Conservation (phyloP, 2,888 invertebrate species). For the Pherbina coryleti region DNA sequence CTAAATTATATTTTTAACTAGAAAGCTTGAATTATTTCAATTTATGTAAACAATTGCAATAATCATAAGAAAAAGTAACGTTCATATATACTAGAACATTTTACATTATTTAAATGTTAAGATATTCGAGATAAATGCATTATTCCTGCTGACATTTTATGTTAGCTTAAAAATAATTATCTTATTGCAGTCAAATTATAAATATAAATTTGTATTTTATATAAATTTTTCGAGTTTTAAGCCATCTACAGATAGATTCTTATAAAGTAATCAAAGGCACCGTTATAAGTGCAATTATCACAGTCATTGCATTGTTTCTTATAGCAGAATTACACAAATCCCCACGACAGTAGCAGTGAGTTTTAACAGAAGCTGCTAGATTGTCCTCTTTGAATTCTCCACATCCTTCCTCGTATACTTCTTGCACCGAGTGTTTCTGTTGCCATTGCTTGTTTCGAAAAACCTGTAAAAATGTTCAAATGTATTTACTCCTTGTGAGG, state of each 20-base stretch:
- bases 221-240: background rate
- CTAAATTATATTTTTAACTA: too few relatives aligned
- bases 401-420: constrained; percentile 82
- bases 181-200: background rate
- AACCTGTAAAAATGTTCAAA: constrained; percentile 42
- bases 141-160: background rate
- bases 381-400: constrained; percentile 75
- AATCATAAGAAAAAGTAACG: too few relatives aligned
- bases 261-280: constrained; percentile 57
- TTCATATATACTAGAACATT: too few relatives aligned
- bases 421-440: constrained; percentile 75
- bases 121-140: background rate
- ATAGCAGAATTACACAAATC: constrained; percentile 78
- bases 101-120: background rate
- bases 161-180: background rate
- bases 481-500: background rate
- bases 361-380: constrained; percentile 59
- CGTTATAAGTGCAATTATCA: constrained; percentile 72
- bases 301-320: constrained; percentile 45
- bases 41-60: too few relatives aligned
- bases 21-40: too few relatives aligned
- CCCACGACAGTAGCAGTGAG: constrained; percentile 81
- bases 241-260: background rate
- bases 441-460: constrained; percentile 73
- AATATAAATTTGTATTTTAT: background rate